Evolutionary conservation across 2,888 invertebrate species (phyloP).

Genomic region (Heteropelma amictum): DNA sequence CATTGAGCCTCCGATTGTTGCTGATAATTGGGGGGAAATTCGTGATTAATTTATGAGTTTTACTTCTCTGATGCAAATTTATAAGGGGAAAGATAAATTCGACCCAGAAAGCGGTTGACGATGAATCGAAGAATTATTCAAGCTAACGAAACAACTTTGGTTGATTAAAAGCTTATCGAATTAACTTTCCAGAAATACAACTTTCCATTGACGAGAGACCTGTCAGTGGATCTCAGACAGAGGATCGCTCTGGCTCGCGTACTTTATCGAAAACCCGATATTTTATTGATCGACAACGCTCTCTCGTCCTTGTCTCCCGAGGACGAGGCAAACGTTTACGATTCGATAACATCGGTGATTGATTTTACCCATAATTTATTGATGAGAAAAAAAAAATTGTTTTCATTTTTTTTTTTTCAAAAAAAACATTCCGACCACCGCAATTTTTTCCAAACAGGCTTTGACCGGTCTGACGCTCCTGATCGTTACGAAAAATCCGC

Average conservation of each 20-base stretch:
- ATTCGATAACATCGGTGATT: conserved; percentile 29
- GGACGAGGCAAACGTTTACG: conserved; percentile 41
- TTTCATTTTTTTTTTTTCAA: not conserved
- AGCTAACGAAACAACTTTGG: not conserved
- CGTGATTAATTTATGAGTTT: not conserved
- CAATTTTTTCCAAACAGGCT: not conserved
- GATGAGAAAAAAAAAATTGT: not conserved
- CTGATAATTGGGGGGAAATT: not conserved
- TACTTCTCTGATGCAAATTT: not conserved
- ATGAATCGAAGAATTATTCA: no score
- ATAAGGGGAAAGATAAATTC: no score
- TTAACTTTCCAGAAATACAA: conserved; percentile 4
- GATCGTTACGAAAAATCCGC: conserved; percentile 34
- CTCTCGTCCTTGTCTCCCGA: conserved; percentile 37
- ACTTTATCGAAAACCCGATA: conserved; percentile 42
- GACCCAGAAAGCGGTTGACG: no score
- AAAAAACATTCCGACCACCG: no score
- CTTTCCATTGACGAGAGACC: conserved; percentile 35
- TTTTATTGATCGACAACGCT: conserved; percentile 49
- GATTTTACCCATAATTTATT: not conserved
- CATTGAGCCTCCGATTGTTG: no score
- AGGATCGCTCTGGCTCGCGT: conserved; percentile 53
- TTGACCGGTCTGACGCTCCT: conserved; percentile 31
- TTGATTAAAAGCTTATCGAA: no score
- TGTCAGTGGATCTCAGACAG: conserved; percentile 44